These are phyloP conservation scores for Eupelmus urozonus DNA, from an alignment of 2,888 invertebrate genomes.

Conservation along the genomic window DNA sequence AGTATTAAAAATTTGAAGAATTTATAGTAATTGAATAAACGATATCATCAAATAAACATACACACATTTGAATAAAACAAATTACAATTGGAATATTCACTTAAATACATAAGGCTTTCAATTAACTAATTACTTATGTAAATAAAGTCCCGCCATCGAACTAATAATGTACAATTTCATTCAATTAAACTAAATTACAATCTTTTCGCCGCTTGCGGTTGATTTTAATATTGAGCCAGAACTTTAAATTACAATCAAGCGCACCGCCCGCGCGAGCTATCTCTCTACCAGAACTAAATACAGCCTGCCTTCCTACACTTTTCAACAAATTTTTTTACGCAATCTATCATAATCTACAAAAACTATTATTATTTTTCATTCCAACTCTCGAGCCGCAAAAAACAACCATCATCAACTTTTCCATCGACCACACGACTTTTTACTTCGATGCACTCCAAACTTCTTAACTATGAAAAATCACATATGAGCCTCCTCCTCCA, in stretches of 20 bases:
- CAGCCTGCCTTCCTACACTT: background rate
- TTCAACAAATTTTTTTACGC: constrained; percentile 13
- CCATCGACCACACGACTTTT: background rate
- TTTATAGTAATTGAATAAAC: too few species aligned
- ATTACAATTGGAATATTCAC: too few species aligned
- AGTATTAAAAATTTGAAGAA: too few species aligned
- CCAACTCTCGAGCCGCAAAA: background rate
- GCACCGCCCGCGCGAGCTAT: background rate
- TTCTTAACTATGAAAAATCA: constrained; percentile 20
- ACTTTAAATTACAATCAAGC: background rate
- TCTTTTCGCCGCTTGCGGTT: constrained; percentile 1
- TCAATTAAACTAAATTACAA: constrained; percentile 9
- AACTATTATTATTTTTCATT: constrained; percentile 5
- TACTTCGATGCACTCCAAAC: background rate
- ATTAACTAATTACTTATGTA: background rate
- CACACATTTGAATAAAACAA: too few species aligned
- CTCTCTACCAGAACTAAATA: background rate
- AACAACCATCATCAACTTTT: constrained; percentile 14
- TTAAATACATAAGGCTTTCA: too few species aligned
- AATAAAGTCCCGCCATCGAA: background rate
- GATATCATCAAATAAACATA: too few species aligned
- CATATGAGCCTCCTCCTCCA: background rate
- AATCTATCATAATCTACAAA: background rate
- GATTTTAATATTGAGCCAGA: background rate
- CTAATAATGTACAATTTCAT: constrained; percentile 14